These are phyloP conservation scores for Diacarnus erythraeanus DNA, from an alignment of 37 sponge, comb jelly and placozoan species.

Conservation along the genomic window DNA sequence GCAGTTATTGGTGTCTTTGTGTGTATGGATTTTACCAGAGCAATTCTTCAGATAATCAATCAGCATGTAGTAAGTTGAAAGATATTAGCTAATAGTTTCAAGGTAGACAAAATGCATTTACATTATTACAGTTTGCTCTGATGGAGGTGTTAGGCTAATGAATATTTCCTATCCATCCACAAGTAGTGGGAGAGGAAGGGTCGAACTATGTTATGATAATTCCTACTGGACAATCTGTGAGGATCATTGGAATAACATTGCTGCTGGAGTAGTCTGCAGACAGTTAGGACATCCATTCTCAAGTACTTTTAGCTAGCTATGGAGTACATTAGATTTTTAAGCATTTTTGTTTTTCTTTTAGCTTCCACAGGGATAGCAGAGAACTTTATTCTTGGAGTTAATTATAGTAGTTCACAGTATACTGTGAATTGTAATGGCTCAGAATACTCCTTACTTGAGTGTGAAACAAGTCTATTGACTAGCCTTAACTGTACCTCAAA, in stretches of 20 bases:
- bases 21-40: slow-evolving; percentile 2
- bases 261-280: slow-evolving; percentile 35
- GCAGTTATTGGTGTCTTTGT: slow-evolving; percentile 20
- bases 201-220: slow-evolving; percentile 1
- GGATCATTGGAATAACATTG: slow-evolving; percentile 17
- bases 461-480: neutral
- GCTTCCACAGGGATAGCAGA: neutral
- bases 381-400: neutral
- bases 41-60: neutral
- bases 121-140: neutral
- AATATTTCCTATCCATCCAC: neutral
- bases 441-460: neutral
- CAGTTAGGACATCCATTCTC: slow-evolving; percentile 25
- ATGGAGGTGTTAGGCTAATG: slow-evolving; percentile 27
- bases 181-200: slow-evolving; percentile 9
- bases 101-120: neutral
- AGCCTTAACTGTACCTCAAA: neutral
- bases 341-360: neutral
- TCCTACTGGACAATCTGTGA: slow-evolving; percentile 22
- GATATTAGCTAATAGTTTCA: neutral
- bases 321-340: neutral
- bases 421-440: neutral
- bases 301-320: neutral
- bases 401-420: neutral
- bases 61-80: neutral